Evolutionary conservation across 2,113 vertebrate species (phyloP), one percentile per base, ranked within the genome.

Genomic region (Pygoscelis adeliae): DNA sequence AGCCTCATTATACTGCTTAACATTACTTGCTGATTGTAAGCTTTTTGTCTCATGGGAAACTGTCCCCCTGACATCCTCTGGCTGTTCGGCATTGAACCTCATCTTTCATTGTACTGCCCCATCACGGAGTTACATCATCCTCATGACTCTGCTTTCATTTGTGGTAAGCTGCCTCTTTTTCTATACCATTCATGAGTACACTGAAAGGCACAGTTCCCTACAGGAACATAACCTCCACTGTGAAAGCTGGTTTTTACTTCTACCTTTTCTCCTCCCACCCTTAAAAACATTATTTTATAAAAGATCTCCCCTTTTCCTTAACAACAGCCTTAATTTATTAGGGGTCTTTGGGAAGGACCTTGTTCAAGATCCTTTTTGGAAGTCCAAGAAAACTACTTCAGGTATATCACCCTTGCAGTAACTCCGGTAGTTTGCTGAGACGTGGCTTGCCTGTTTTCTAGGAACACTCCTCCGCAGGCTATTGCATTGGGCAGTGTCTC

Each of bases 401-500:
- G 32, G 22, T 65, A 2, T 47, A 23, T 40, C 32, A 29, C 26
- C 21, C n/a, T 50, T 79, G 15, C 20, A 72, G 40, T 52, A 63
- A 72, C 15, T 36, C 34, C 3, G 2, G 29, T 38, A 59, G 22
- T 84, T 52, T 42, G 25, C 38, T 1, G 8, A 66, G 11, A 55
- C 0, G 1, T 14, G 27, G 58, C 5, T 77, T 49, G 32, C 17
- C 30, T 42, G 3, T 87, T 87, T 61, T 49, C 80, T 70, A 46
- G 65, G 22, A 83, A 55, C 6, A 2, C 2, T 46, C 6, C 10
- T 59, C 49, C 1, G 5, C 61, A 70, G n/a, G 27, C 18, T 58
- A 3, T 44, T 1, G 2, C 2, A 2, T 4, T 40, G 40, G 32
- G 50, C 38, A 42, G 58, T 47, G 26, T 14, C n/a, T 38, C 46